Base-by-base conservation (phyloP, 2,888 invertebrate species). In the Rhamphomyia laevipes region DNA sequence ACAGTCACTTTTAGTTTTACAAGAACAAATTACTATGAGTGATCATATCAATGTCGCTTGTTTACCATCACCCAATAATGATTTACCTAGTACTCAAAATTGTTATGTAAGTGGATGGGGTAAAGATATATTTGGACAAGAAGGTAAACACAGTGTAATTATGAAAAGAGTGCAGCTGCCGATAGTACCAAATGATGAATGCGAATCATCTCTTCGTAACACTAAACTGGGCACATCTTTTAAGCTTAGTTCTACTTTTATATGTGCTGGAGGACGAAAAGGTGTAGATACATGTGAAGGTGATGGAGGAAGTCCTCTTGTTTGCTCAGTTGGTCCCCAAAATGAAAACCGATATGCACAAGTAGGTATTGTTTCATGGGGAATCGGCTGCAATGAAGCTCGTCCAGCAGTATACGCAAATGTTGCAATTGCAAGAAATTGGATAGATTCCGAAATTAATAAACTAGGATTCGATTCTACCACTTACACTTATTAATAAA, bases 351-450 rank as follows among this genome's bases (percentile, higher is more conserved):
- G 79, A 10, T 86, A 82, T 65, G 77, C 81, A n/a, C 80, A 88
- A 60, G 77, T 77, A 2, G 92, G 92, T 0, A 79, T 91, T 10
- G 86, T 90, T 0, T 81, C 90, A 0, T 92, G 91, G 90, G 92
- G 92, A n/a, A 82, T 92, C 48, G 86, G 85, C 4, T 92, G 92
- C 60, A 90, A 90, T 0, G 63, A 61, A 56, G 67, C 55, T 46
- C 75, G 84, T 1, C 92, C 92, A 0, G 91, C 85, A 0, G 87
- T 88, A 1, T 92, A 91, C 64, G 80, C 81, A 0, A 78, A 81
- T 58, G 84, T 88, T 0, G 72, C 83, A 0, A 62, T 71, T 45
- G 83, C 81, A 59, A 72, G 83, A 15, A 61, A 71, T 10, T 91
- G 91, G 89, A 81, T 91, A 38, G 82, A 84, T 63, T 64, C 68